These are phyloP conservation scores for Tylochromis polylepis DNA, from an alignment of 2,113 vertebrate species.

Conservation along the genomic window DNA sequence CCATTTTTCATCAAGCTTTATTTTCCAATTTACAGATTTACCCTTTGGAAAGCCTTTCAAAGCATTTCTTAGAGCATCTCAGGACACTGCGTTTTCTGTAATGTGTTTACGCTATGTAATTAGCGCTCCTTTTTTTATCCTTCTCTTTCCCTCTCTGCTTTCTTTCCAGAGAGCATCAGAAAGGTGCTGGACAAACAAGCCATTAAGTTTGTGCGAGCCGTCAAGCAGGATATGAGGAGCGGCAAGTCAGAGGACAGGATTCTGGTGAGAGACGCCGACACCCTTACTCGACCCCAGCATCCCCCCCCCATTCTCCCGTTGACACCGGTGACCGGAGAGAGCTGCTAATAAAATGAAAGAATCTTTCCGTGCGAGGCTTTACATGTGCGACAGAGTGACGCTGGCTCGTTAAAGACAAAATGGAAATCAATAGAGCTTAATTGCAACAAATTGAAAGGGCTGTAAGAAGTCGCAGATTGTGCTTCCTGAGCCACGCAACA, in stretches of 20 bases:
- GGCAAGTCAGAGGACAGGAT: slow-evolving; percentile 74
- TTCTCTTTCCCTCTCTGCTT: background rate
- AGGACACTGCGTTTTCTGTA: background rate
- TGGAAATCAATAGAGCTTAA: slow-evolving; percentile 10
- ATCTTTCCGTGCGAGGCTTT: background rate
- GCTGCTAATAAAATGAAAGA: background rate
- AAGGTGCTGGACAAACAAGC: slow-evolving; percentile 74
- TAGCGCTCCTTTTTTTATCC: background rate
- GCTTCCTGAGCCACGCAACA: slow-evolving; percentile 22
- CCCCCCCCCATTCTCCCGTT: background rate
- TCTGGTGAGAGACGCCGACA: slow-evolving; percentile 59
- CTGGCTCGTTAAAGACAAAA: background rate
- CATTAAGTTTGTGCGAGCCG: slow-evolving; percentile 71
- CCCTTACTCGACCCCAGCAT: background rate
- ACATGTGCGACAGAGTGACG: background rate
- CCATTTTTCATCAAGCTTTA: background rate
- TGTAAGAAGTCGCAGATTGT: slow-evolving; percentile 43
- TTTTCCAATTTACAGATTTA: background rate
- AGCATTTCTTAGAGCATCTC: background rate
- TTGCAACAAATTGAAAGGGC: slow-evolving; percentile 32
- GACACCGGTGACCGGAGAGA: background rate
- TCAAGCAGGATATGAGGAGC: slow-evolving; percentile 72
- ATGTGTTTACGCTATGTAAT: slow-evolving; percentile 33
- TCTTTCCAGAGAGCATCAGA: slow-evolving; percentile 74
- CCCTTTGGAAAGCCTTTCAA: slow-evolving; percentile 18